A percentile compares a stretch with the other conserved stretches of the same genome.
Conservation (phyloP, 2,888 invertebrate genomes). For the Gymnoscelis rufifasciata region DNA sequence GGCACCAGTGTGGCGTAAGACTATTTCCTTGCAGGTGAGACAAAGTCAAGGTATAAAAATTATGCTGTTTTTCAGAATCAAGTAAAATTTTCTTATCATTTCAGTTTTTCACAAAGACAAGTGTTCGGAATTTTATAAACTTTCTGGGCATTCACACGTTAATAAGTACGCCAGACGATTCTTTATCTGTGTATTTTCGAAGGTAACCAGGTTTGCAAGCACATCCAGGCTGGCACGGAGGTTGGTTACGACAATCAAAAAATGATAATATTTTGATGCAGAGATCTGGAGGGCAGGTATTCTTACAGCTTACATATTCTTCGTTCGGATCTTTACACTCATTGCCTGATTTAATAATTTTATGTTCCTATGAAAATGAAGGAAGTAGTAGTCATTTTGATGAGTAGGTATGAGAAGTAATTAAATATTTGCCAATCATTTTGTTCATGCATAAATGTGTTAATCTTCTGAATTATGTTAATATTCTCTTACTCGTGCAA, state of each 20-base stretch:
- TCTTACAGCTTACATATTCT: conserved; percentile 29
- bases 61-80: not conserved
- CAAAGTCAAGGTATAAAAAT: no score
- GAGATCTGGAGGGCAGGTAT: conserved; percentile 35
- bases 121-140: not conserved
- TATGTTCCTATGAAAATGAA: no score
- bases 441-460: no score
- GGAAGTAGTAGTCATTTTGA: no score
- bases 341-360: no score
- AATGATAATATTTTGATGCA: conserved; percentile 30
- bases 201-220: conserved; percentile 34
- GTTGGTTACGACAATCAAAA: conserved; percentile 26
- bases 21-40: no score
- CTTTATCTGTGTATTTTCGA: conserved; percentile 6
- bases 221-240: conserved; percentile 29
- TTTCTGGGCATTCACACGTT: conserved; percentile 2
- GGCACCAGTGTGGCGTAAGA: no score
- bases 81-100: not conserved
- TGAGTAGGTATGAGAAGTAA: no score
- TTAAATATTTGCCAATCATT: no score
- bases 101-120: not conserved
- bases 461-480: no score
- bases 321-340: conserved; percentile 26
- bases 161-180: not conserved
- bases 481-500: no score